phyloP scores from a whole-genome alignment of 23 tunicate genomes.

The Trididemnum clinides region DNA sequence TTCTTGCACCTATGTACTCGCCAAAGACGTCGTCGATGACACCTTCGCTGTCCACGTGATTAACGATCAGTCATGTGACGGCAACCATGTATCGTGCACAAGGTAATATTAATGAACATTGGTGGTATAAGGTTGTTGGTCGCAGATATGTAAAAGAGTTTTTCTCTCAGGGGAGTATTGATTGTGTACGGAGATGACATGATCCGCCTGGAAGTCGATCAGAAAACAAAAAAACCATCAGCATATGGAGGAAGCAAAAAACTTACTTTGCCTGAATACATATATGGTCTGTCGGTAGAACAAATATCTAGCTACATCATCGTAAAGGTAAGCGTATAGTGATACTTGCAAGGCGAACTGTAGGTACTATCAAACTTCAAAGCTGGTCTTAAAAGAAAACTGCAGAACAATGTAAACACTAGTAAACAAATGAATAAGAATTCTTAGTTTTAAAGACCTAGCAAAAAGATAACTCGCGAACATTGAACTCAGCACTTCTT shows the following conservation, averaged over 20 bases:
- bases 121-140: no score
- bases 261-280: conserved; percentile 74
- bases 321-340: conserved; percentile 64
- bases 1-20: conserved; percentile 87
- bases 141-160: no score
- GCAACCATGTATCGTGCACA: conserved; percentile 56
- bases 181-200: conserved; percentile 90
- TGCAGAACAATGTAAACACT: no score
- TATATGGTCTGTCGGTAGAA: conserved; percentile 89
- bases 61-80: conserved; percentile 89
- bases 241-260: conserved; percentile 67
- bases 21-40: conserved; percentile 73
- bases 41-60: conserved; percentile 82
- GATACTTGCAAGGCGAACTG: no score
- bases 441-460: no score
- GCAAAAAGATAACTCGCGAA: no score
- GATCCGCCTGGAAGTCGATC: conserved; percentile 64
- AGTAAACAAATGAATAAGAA: no score
- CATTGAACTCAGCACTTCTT: no score
- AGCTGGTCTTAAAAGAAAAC: no score
- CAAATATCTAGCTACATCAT: conserved; percentile 85
- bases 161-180: conserved; percentile 62
- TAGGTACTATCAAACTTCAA: no score
- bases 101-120: no score
- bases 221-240: conserved; percentile 62